These are phyloP conservation scores for Engraulis encrasicolus DNA, from an alignment of 2,113 vertebrate species.

Conservation along the genomic window DNA sequence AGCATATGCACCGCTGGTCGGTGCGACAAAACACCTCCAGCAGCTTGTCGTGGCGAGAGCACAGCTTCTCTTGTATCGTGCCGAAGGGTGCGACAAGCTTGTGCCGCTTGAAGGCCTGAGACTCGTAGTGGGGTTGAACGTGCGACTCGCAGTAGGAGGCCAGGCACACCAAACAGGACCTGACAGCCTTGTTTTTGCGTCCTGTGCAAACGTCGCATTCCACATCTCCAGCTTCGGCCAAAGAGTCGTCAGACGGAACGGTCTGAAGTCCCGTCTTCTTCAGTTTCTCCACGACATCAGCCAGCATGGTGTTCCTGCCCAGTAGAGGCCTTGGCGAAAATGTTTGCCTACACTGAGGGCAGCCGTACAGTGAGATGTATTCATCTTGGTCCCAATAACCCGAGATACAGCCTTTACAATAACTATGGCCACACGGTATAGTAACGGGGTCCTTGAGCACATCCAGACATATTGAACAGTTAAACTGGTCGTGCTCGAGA, in stretches of 20 bases:
- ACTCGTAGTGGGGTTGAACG: slow-evolving; percentile 92
- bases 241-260: slow-evolving; percentile 13
- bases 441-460: slow-evolving; percentile 71
- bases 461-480: slow-evolving; percentile 77
- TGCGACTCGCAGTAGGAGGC: slow-evolving; percentile 93
- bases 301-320: slow-evolving; percentile 74
- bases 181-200: slow-evolving; percentile 86
- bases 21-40: slow-evolving; percentile 79
- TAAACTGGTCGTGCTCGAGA: slow-evolving; percentile 75
- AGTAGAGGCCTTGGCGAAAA: slow-evolving; percentile 74
- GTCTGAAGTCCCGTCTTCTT: slow-evolving; percentile 57
- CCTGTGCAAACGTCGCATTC: slow-evolving; percentile 90
- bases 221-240: slow-evolving; percentile 66
- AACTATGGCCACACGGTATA: slow-evolving; percentile 78
- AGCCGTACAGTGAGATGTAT: slow-evolving; percentile 65
- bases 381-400: slow-evolving; percentile 79
- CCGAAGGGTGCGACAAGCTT: slow-evolving; percentile 79
- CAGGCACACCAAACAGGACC: too few species aligned
- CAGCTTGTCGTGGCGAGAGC: slow-evolving; percentile 71
- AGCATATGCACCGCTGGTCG: slow-evolving; percentile 74
- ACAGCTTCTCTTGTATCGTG: slow-evolving; percentile 70
- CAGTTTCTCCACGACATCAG: slow-evolving; percentile 76
- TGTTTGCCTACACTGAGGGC: slow-evolving; percentile 74
- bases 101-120: slow-evolving; percentile 90
- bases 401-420: slow-evolving; percentile 71